phyloP scores from a whole-genome alignment of 1,140 invertebrate species.

The Oryctes rhinoceros region DNA sequence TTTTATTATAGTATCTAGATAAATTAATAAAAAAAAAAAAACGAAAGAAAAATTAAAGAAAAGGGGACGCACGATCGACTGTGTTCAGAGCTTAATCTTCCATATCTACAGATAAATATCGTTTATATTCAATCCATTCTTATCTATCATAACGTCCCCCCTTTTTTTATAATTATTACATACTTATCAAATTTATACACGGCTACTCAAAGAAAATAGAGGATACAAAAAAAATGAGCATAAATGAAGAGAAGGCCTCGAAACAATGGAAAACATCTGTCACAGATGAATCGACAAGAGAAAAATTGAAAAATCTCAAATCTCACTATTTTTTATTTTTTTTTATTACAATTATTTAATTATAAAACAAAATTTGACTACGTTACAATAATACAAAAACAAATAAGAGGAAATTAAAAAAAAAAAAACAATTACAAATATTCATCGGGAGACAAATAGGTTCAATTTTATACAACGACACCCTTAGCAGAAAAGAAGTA shows the following conservation, averaged over 20 bases:
- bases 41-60: slow-evolving; percentile 3
- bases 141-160: background rate
- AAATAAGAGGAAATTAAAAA: slow-evolving; percentile 42
- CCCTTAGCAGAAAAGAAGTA: too few relatives aligned
- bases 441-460: slow-evolving; percentile 42
- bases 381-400: background rate
- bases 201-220: slow-evolving; percentile 45
- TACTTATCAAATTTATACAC: slow-evolving; percentile 53
- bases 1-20: slow-evolving; percentile 47
- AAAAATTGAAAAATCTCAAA: slow-evolving; percentile 31
- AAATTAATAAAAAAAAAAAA: slow-evolving; percentile 42
- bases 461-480: slow-evolving; percentile 42
- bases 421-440: slow-evolving; percentile 42
- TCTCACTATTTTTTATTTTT: slow-evolving; percentile 43
- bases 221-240: too few relatives aligned
- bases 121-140: background rate
- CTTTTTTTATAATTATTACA: slow-evolving; percentile 37
- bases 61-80: background rate
- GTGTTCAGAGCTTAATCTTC: too few relatives aligned
- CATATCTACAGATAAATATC: background rate
- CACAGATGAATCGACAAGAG: slow-evolving; percentile 51
- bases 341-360: slow-evolving; percentile 45
- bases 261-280: slow-evolving; percentile 47
- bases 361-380: slow-evolving; percentile 45
- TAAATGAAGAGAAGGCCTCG: too few relatives aligned